Percentiles rank a stretch among this genome's conserved stretches.
Conservation (phyloP, 2,113 vertebrate genomes). For the Barnardius zonarius region DNA sequence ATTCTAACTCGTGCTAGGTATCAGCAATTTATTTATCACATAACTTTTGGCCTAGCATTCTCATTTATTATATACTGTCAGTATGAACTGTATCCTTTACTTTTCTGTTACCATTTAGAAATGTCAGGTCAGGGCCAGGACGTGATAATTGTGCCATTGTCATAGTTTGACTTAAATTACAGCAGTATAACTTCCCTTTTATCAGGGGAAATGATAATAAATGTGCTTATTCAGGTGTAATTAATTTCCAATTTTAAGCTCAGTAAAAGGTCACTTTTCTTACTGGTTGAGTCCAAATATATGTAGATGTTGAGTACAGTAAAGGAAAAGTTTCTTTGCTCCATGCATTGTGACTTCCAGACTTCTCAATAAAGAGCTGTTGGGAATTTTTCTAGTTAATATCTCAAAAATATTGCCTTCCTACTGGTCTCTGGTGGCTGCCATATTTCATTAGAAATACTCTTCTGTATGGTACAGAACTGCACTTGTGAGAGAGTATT, state of each 20-base stretch:
- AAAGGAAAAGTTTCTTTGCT: neutral
- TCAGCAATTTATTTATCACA: neutral
- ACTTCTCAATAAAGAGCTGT: neutral
- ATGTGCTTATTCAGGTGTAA: conserved; percentile 48
- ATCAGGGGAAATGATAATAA: conserved; percentile 49
- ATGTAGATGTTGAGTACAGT: neutral
- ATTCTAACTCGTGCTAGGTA: neutral
- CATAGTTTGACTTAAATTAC: conserved; percentile 36
- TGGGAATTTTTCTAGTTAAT: neutral
- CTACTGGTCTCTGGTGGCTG: neutral
- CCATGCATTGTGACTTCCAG: neutral
- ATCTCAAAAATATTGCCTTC: neutral
- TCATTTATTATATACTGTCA: neutral
- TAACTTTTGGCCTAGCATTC: neutral
- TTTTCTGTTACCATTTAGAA: conserved; percentile 29
- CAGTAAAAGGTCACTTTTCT: neutral
- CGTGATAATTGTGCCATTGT: conserved; percentile 19
- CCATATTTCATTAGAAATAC: neutral
- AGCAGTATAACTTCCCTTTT: conserved; percentile 57
- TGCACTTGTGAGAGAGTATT: neutral
- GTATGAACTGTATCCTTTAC: neutral
- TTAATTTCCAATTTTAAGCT: conserved; percentile 33
- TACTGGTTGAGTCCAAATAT: neutral
- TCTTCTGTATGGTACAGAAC: neutral
- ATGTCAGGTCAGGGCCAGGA: conserved; percentile 38